These are phyloP conservation scores for Trichonephila clavipes DNA, from an alignment of 1,140 invertebrate species.

Conservation along the genomic window DNA sequence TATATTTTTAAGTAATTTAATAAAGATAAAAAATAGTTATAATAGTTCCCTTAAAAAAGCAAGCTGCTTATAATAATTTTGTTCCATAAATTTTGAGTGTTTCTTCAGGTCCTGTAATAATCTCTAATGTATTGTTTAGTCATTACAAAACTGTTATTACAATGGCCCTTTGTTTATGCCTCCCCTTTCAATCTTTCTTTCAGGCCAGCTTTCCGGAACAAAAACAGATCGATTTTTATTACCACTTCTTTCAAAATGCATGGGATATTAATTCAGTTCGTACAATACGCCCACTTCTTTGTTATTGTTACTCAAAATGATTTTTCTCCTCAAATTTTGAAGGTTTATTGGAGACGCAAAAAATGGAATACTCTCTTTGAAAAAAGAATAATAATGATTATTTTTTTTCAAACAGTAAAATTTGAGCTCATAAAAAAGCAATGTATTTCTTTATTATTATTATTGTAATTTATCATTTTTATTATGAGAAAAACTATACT, in stretches of 20 bases:
- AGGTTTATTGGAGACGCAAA: background rate
- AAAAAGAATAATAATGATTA: background rate
- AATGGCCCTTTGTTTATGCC: too few species aligned
- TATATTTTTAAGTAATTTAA: too few species aligned
- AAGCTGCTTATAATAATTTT: too few species aligned
- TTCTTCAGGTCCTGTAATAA: too few species aligned
- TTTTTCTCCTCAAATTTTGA: background rate
- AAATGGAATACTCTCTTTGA: background rate
- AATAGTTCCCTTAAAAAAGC: too few species aligned
- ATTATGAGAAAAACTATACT: too few species aligned
- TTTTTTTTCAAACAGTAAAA: too few species aligned
- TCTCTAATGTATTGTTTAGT: too few species aligned
- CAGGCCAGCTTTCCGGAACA: background rate
- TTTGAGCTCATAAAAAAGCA: background rate
- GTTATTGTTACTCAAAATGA: background rate
- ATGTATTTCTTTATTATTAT: background rate
- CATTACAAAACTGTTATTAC: too few species aligned
- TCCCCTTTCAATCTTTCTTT: background rate
- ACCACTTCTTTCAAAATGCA: background rate
- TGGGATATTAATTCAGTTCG: background rate
- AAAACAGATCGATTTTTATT: slow-evolving; percentile 19
- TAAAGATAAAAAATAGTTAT: too few species aligned
- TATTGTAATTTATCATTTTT: background rate
- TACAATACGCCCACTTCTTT: background rate
- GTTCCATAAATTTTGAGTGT: too few species aligned